Percentiles rank a stretch among this genome's conserved stretches.
Evolutionary conservation across 2,888 invertebrate genomes (phyloP).

Genomic region (Drosophila buzzatii): DNA sequence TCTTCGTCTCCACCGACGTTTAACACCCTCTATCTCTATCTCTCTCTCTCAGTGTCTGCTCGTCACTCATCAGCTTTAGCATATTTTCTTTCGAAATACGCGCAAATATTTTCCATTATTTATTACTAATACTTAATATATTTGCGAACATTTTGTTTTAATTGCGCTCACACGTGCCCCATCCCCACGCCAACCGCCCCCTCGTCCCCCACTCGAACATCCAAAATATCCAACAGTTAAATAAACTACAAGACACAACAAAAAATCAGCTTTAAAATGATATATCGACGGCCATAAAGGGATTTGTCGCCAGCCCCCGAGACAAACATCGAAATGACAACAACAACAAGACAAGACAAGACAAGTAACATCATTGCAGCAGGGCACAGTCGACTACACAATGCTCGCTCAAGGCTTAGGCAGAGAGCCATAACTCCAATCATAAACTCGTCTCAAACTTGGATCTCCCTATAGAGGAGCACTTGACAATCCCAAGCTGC

Average conservation of each 20-base stretch:
- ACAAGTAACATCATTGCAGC: conserved; percentile 6
- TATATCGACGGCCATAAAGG: conserved; percentile 72
- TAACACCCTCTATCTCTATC: background rate
- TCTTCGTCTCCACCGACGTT: too few species aligned
- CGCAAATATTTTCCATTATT: conserved; percentile 62
- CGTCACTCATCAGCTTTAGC: background rate
- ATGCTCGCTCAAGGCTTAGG: background rate
- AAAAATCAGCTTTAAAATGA: conserved; percentile 54
- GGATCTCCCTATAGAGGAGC: background rate
- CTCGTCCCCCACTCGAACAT: conserved; percentile 41
- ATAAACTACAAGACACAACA: conserved; percentile 11
- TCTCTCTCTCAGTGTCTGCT: background rate
- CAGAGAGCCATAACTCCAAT: background rate
- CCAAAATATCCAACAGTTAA: conserved; percentile 12
- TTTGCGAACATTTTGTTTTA: conserved; percentile 58
- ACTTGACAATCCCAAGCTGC: background rate
- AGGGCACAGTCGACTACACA: background rate
- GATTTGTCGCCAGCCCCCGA: conserved; percentile 59
- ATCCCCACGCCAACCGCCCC: conserved; percentile 66
- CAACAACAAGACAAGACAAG: background rate
- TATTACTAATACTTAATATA: conserved; percentile 77
- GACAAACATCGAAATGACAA: conserved; percentile 21
- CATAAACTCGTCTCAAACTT: background rate
- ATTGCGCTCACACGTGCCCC: conserved; percentile 75
- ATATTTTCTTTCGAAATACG: conserved; percentile 24